These are phyloP conservation scores for Rachycentron canadum DNA, from an alignment of 2,797 vertebrate species.

Conservation along the genomic window DNA sequence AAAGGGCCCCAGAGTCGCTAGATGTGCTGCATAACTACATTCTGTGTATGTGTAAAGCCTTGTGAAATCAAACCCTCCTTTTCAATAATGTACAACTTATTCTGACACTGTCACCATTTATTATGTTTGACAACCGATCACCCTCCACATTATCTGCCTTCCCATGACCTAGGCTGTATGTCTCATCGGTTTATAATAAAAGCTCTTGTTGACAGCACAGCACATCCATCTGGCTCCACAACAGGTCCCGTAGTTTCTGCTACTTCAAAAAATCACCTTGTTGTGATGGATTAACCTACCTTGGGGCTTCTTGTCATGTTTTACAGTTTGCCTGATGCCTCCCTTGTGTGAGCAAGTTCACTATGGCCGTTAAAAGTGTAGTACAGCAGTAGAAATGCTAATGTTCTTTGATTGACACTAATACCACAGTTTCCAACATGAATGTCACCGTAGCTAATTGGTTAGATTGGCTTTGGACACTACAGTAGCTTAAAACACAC, in stretches of 20 bases:
- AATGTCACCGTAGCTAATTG: conserved; percentile 50
- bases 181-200: conserved; percentile 51
- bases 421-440: conserved; percentile 46
- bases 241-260: conserved; percentile 50
- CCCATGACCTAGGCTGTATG: conserved; percentile 33
- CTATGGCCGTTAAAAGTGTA: conserved; percentile 17
- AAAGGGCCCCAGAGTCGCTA: conserved; percentile 20
- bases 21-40: conserved; percentile 17
- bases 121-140: conserved; percentile 46
- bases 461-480: conserved; percentile 41
- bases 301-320: conserved; percentile 24
- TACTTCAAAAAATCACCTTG: conserved; percentile 32
- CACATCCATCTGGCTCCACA: conserved; percentile 47
- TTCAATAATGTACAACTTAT: conserved; percentile 22
- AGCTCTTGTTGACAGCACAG: conserved; percentile 50
- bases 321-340: conserved; percentile 50
- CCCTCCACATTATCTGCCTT: conserved; percentile 37
- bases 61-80: conserved; percentile 21
- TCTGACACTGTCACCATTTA: conserved; percentile 23
- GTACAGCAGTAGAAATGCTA: conserved; percentile 44
- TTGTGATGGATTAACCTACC: conserved; percentile 56
- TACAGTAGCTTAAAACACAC: conserved; percentile 18
- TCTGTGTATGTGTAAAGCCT: background rate
- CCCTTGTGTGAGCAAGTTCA: conserved; percentile 41
- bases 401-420: conserved; percentile 55